Evolutionary conservation across 2,797 vertebrate genomes (phyloP), one percentile per base, ranked within the genome.

Genomic region (Novumbra hubbsi): DNA sequence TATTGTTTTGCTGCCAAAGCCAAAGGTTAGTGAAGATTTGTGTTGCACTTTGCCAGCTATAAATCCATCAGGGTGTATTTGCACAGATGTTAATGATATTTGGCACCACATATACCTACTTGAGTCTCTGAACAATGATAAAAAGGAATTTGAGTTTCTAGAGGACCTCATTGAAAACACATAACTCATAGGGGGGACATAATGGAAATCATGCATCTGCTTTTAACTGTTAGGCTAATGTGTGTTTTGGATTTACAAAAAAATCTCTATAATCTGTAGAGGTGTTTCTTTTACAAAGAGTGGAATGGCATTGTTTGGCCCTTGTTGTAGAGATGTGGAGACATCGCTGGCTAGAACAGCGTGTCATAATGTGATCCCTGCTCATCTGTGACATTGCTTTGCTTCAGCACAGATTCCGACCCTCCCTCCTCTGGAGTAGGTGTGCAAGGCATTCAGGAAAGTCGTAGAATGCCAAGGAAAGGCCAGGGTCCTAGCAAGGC

Each of bases 221-320:
- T 89, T 91, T 90, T 89, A 87, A 91, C 91, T 90, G 77, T 83
- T 83, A 86, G 86, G 87, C 88, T 87, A 88, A 91, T 90, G 88
- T 91, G 88, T 92, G 89, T 86, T 90, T 90, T 90, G 87, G 88
- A 88, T 91, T 91, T 80, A 89, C 82, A 90, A 89, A 85, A 83
- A 78, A 87, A 91, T 90, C 84, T 85, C 86, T 86, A 85, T 86
- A 89, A 87, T 89, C 87, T 32, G n/a, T n/a, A n/a, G n/a, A n/a
- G n/a, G n/a, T n/a, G n/a, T 70, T 78, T 71, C 81, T 76, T 72
- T 86, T 85, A 80, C 80, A 84, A 88, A 87, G 88, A 80, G 86
- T 78, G 75, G 80, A 85, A 89, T 90, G 78, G 80, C 68, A 75
- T 72, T 80, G 74, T 38, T 83, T 41, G 72, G 45, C 41, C 32